Evolutionary conservation across 2,888 invertebrate species (phyloP), one percentile per base, ranked within the genome.

Genomic region (Agrilus cyanescens): DNA sequence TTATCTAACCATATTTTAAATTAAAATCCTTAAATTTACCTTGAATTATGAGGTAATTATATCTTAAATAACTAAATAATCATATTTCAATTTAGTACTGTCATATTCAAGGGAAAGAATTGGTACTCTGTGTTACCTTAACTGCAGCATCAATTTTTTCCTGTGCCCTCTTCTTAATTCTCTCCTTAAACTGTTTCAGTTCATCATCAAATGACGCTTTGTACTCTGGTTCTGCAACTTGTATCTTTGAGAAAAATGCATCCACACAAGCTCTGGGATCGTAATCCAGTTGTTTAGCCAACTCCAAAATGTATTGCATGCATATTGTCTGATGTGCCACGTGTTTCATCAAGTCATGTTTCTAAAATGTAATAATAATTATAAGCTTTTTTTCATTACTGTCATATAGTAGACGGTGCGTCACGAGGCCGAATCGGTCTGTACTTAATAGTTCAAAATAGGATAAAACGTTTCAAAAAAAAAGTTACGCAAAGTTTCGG

Each of bases 311-410:
- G 64, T 96, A 99, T 71, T 99, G 97, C 87, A 97, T 93, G 56
- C 95, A 91, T 59, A 97, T 96, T 43, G 89, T 90, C 67, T 98
- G 97, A 67, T 97, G 96, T 0, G 97, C 90, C 1, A 98, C 93
- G 62, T 95, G 95, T 12, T 80, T 74, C 95, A 97, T 96, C 45
- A 97, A 64, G 10, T 91, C 87, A 60, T 82, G 80, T 79, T 98
- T 97, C 80, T 91, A 70, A 47, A 75, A 73, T 52, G 46, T 54
- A 47, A 40, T 30, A 20, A 32, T 10, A 10, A 18, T n/a, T n/a
- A n/a, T n/a, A n/a, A n/a, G n/a, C n/a, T n/a, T n/a, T 10, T 37
- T 37, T n/a, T 12, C n/a, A 36, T 12, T 12, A 10, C 8, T 20
- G 12, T n/a, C 20, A 30, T 12, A 29, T 13, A 38, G 30, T 29